Evolutionary conservation across 64 coral and sea anemone species (phyloP).

Genomic region (Astreopora myriophthalma): DNA sequence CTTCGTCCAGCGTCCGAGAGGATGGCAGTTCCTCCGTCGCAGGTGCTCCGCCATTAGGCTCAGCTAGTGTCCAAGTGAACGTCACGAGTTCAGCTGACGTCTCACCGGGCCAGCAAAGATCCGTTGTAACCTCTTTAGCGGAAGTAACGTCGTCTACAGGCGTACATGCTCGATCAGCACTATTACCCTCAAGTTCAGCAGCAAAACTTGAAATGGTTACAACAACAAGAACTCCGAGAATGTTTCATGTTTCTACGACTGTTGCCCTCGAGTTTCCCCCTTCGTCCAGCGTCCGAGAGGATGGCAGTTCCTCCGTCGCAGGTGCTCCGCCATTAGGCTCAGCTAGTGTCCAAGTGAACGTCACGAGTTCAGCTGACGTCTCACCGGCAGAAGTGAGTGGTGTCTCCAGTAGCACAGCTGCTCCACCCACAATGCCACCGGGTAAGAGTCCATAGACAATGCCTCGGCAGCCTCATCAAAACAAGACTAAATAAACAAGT

Average conservation of each 20-base stretch:
- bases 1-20: not conserved
- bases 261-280: too few species aligned
- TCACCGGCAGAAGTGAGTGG: not conserved
- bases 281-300: not conserved
- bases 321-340: not conserved
- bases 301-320: not conserved
- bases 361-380: not conserved
- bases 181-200: not conserved
- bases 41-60: not conserved
- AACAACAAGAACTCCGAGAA: not conserved
- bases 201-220: not conserved
- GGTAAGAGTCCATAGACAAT: not conserved
- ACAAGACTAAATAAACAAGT: too few species aligned
- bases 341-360: not conserved
- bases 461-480: too few species aligned
- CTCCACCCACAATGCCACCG: not conserved
- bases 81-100: not conserved
- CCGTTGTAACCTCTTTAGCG: too few species aligned
- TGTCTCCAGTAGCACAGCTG: not conserved
- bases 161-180: not conserved
- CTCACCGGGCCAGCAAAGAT: too few species aligned
- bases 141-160: not conserved
- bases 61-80: not conserved
- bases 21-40: not conserved
- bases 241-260: not conserved